A percentile compares a stretch with the other conserved stretches of the same genome.
phyloP scores from a whole-genome alignment of 2,797 vertebrate genomes.

The Urocyon cinereoargenteus region DNA sequence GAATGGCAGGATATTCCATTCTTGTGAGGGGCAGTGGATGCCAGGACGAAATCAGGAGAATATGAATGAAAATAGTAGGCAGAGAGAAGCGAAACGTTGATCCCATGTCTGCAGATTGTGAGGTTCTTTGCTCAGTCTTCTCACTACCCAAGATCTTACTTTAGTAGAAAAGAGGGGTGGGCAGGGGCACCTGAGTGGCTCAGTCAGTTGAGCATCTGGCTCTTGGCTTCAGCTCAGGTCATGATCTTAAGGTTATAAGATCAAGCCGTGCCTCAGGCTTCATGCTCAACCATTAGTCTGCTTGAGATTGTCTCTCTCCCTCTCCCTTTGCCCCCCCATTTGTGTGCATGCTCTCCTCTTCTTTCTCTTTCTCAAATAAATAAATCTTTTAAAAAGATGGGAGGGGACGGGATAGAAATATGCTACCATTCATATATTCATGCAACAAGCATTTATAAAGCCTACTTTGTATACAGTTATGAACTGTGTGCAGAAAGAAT shows the following conservation, averaged over 20 bases:
- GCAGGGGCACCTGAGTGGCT: background rate
- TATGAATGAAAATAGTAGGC: background rate
- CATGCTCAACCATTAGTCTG: background rate
- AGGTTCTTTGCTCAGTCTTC: background rate
- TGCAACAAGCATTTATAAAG: background rate
- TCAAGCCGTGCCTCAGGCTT: background rate
- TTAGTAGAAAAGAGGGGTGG: background rate
- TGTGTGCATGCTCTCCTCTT: background rate
- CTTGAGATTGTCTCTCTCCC: background rate
- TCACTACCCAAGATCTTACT: background rate
- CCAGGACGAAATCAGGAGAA: background rate
- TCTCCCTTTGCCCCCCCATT: background rate
- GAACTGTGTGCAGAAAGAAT: slow-evolving; percentile 24
- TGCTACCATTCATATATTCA: background rate
- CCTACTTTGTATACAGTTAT: background rate
- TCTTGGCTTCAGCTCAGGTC: background rate
- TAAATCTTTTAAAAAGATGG: background rate
- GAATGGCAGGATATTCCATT: slow-evolving; percentile 41
- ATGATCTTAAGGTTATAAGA: background rate
- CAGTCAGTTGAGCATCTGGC: background rate
- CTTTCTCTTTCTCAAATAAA: background rate
- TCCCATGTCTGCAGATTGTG: background rate
- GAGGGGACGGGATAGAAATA: background rate
- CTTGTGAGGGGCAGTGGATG: background rate
- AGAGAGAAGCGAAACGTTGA: background rate